Evolutionary conservation across 2,113 vertebrate species (phyloP).

Genomic region (Arenaria interpres): DNA sequence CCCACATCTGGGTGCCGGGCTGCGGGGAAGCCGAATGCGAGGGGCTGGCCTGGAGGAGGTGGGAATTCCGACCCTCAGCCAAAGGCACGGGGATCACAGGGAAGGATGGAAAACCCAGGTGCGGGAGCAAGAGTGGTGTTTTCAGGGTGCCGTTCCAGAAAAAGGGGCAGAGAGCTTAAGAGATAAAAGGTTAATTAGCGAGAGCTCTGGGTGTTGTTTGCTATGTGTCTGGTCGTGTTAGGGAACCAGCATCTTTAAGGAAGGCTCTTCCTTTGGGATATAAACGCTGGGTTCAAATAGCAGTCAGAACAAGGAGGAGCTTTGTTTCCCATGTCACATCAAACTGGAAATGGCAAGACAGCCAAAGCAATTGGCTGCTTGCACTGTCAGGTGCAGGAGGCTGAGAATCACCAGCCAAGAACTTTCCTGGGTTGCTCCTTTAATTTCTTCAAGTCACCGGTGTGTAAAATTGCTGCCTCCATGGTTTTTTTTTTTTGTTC

Average conservation of each 20-base stretch:
- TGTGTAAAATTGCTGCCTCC: not conserved
- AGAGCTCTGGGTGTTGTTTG: not conserved
- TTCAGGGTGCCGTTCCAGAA: not conserved
- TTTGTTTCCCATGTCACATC: slow-evolving; percentile 22
- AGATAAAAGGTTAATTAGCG: slow-evolving; percentile 32
- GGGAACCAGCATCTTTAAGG: not conserved
- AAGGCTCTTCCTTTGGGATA: slow-evolving; percentile 5
- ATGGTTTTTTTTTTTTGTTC: not conserved
- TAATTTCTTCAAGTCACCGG: not conserved
- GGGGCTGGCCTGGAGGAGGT: not conserved
- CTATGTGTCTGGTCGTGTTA: not conserved
- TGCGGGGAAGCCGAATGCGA: not conserved
- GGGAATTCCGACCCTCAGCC: not conserved
- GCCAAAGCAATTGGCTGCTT: not conserved
- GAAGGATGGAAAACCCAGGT: slow-evolving; percentile 36
- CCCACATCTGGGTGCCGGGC: slow-evolving; percentile 13
- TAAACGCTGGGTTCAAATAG: not conserved
- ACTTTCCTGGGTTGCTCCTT: not conserved
- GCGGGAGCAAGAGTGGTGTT: not conserved
- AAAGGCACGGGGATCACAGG: not conserved
- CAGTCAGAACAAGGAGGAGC: slow-evolving; percentile 1
- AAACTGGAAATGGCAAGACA: slow-evolving; percentile 20
- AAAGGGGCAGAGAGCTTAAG: not conserved
- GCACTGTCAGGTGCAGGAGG: slow-evolving; percentile 26
- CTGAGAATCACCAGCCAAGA: not conserved